phyloP scores from a whole-genome alignment of 2,113 vertebrate species.

The human region GRCh38 chr3:13862501-13863000 shows the following conservation, averaged over 20 bases:
- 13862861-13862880: not conserved
- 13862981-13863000: not conserved
- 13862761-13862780: not conserved
- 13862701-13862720: not conserved
- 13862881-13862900: not conserved
- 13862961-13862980: not conserved
- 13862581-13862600: conserved; percentile 65
- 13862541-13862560: conserved; percentile 79
- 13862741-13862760: too few species aligned
- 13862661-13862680: not conserved
- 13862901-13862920: not conserved
- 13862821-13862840: not conserved
- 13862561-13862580: conserved; percentile 56
- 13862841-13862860: fast-evolving
- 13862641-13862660: not conserved
- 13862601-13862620: conserved; percentile 38
- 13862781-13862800: not conserved
- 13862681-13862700: not conserved
- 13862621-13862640: conserved; percentile 39
- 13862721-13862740: not conserved
- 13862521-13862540: conserved; percentile 81
- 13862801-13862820: fast-evolving
- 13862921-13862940: not conserved
- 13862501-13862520: conserved; percentile 83
- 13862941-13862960: not conserved